A percentile compares a stretch with the other conserved stretches of the same genome.
Evolutionary conservation across 2,797 vertebrate species (phyloP).

Genomic region (Meda fulgida): DNA sequence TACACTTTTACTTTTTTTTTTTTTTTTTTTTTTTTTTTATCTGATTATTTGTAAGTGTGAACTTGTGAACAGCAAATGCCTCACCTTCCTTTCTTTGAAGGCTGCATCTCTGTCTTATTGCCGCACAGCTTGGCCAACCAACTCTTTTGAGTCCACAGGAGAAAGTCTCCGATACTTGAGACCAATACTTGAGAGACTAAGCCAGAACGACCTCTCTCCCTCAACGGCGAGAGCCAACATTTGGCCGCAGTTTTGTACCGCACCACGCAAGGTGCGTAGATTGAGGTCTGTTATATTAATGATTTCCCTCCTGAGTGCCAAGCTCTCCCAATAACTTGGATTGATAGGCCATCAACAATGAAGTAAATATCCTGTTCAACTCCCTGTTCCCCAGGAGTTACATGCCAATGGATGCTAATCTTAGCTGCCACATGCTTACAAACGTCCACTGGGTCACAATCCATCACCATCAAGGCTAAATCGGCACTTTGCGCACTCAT

Average conservation of each 20-base stretch:
- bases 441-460: not conserved
- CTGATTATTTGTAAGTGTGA: no score
- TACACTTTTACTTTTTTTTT: no score
- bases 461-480: no score
- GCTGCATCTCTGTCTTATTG: not conserved
- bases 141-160: not conserved
- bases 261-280: not conserved
- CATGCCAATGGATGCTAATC: not conserved
- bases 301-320: not conserved
- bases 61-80: not conserved
- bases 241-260: not conserved
- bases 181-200: not conserved
- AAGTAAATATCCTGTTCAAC: not conserved
- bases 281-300: not conserved
- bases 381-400: not conserved
- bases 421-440: not conserved
- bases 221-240: not conserved
- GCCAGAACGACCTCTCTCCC: not conserved
- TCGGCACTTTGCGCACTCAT: no score
- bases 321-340: not conserved
- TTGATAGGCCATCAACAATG: conserved; percentile 8
- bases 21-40: no score
- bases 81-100: not conserved
- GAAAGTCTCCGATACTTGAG: not conserved
- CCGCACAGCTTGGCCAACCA: not conserved